Conservation (phyloP, 1,140 invertebrate genomes). For the Nomia melanderi region DNA sequence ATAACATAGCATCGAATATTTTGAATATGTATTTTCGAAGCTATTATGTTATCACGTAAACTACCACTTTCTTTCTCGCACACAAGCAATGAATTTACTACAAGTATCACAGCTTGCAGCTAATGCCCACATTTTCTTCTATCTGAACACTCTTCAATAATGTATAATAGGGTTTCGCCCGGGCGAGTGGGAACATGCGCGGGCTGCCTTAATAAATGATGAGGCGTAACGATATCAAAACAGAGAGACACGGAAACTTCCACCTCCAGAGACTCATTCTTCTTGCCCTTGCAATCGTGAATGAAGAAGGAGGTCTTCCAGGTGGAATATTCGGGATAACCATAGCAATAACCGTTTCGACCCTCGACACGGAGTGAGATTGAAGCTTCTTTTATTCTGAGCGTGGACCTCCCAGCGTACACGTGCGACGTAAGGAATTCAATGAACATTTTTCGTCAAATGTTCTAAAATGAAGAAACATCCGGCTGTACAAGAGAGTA, state of each 20-base stretch:
- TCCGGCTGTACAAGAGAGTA: too few species aligned
- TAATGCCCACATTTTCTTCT: neutral
- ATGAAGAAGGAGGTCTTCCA: conserved; percentile 45
- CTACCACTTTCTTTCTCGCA: too few species aligned
- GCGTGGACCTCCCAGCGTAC: conserved; percentile 4
- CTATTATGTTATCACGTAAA: too few species aligned
- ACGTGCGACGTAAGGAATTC: conserved; percentile 12
- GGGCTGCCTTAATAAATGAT: conserved; percentile 41
- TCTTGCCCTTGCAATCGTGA: conserved; percentile 41
- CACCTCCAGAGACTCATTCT: conserved; percentile 44
- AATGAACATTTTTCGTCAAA: conserved; percentile 47
- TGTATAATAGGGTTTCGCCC: neutral
- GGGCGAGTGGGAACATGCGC: neutral
- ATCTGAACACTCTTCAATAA: conserved; percentile 2
- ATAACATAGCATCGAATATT: too few species aligned
- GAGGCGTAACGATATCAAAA: conserved; percentile 45
- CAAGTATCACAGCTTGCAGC: neutral
- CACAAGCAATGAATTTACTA: too few species aligned
- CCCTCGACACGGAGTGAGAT: conserved; percentile 57
- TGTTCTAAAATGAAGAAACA: too few species aligned
- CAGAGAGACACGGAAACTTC: conserved; percentile 30
- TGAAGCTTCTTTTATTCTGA: conserved; percentile 54
- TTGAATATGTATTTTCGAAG: too few species aligned
- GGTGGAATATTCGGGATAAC: conserved; percentile 58
- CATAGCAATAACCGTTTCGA: conserved; percentile 60